Percentiles rank a stretch among this genome's conserved stretches.
Conservation (phyloP, 2,113 vertebrate genomes). For the Regulus satrapa region DNA sequence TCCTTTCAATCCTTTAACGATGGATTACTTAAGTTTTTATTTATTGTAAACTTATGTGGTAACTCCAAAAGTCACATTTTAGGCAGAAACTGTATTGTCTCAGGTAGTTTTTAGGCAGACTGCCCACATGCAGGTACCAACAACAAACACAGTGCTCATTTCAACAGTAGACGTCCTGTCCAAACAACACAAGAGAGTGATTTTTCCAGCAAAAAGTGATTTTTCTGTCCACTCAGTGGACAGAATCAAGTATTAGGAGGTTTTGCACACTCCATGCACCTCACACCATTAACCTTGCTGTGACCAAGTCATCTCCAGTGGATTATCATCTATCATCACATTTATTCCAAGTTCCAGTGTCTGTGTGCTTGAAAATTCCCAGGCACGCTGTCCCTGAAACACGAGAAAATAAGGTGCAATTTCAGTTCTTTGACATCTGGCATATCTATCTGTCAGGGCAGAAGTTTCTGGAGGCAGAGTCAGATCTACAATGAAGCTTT, state of each 20-base stretch:
- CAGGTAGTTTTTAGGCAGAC: not conserved
- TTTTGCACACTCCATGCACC: not conserved
- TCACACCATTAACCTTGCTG: not conserved
- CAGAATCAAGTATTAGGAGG: not conserved
- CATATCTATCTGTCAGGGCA: not conserved
- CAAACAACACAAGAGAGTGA: not conserved
- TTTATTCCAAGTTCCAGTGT: not conserved
- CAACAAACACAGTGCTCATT: not conserved
- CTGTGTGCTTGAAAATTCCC: not conserved
- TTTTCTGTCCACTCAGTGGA: not conserved
- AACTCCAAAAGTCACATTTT: not conserved
- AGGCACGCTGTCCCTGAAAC: not conserved
- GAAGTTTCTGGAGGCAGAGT: accelerated
- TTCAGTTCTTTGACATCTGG: not conserved
- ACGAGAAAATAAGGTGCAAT: not conserved
- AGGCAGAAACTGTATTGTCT: not conserved
- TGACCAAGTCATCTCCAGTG: not conserved
- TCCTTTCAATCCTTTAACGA: not conserved
- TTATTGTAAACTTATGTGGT: not conserved
- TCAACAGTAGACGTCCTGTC: not conserved
- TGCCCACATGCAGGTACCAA: not conserved
- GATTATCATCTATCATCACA: not conserved
- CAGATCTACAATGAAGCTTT: not conserved
- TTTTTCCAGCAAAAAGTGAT: not conserved
- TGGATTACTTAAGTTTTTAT: too few relatives aligned